These are phyloP conservation scores for Drosophila antonietae DNA, from an alignment of 2,888 invertebrate genomes.

Conservation along the genomic window DNA sequence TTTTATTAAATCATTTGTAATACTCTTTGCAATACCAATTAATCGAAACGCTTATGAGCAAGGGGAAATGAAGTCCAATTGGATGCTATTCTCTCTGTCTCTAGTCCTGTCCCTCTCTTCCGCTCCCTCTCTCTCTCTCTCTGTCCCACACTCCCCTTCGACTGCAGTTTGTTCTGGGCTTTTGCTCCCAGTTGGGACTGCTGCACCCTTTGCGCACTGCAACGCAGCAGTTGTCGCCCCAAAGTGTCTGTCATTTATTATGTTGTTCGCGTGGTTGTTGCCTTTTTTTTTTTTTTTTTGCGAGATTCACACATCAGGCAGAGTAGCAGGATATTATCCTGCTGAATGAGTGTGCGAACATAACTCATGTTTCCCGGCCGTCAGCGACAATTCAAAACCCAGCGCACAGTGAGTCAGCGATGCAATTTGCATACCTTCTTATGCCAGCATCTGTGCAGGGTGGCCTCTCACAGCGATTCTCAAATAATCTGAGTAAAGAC, in stretches of 20 bases:
- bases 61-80: slow-evolving; percentile 15
- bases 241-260: slow-evolving; percentile 60
- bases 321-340: slow-evolving; percentile 53
- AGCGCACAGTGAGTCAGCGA: slow-evolving; percentile 34
- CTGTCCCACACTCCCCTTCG: neutral
- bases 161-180: slow-evolving; percentile 8
- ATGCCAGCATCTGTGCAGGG: neutral
- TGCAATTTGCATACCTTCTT: neutral
- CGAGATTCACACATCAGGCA: slow-evolving; percentile 43
- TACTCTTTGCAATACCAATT: slow-evolving; percentile 67
- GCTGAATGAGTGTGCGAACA: slow-evolving; percentile 45
- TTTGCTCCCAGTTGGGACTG: slow-evolving; percentile 1
- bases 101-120: neutral
- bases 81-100: neutral
- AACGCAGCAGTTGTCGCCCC: slow-evolving; percentile 33
- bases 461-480: slow-evolving; percentile 5
- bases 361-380: slow-evolving; percentile 44
- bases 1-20: slow-evolving; percentile 62
- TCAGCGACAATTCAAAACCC: slow-evolving; percentile 19
- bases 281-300: slow-evolving; percentile 4
- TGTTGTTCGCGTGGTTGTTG: slow-evolving; percentile 35
- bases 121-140: neutral
- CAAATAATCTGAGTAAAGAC: neutral
- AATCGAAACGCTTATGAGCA: slow-evolving; percentile 53
- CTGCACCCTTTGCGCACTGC: slow-evolving; percentile 17